Evolutionary conservation across 2,113 vertebrate genomes (phyloP), one percentile per base, ranked within the genome.

Genomic region (Rhea pennata): DNA sequence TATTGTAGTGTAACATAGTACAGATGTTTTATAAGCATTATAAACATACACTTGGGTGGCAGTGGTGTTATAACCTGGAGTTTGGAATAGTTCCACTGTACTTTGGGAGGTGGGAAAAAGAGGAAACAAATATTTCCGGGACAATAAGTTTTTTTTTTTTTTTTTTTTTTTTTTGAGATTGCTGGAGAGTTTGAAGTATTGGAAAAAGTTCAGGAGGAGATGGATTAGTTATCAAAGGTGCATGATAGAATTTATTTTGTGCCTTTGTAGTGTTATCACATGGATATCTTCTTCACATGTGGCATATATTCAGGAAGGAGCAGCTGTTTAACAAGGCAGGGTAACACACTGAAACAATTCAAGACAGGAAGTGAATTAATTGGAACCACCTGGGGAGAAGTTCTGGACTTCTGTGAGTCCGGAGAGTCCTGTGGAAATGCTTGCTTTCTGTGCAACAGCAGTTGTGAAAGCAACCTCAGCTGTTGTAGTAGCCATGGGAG

Each of bases 301-400:
- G 71, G 53, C 9, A n/a, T 61, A 20, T 9, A 14, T n/a, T 66
- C 62, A 1, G 1, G 24, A 61, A 71, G 74, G 44, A 93, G 72
- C 86, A 79, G 64, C 84, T 85, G 84, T 62, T 81, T 73, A 79
- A 74, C 22, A 10, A 36, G 16, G 39, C 77, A 39, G n/a, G 89
- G 71, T 58, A 87, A 46, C 74, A 87, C 51, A 39, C 1, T 73
- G 92, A 90, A 90, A 64, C 67, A 64, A 72, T 96, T 91, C 70
- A 89, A 62, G 53, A 46, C 74, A 71, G 84, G 77, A 93, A 94
- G 33, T 87, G 29, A 89, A 73, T 87, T 79, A 87, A 87, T 84
- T 91, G 27, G 90, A 89, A 39, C 23, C 71, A 33, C 5, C 2
- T 54, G 48, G 29, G 65, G 42, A 56, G 58, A 77, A 91, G 74